Evolutionary conservation across 2,797 vertebrate species (phyloP).

Genomic region (Gymnocypris eckloni): DNA sequence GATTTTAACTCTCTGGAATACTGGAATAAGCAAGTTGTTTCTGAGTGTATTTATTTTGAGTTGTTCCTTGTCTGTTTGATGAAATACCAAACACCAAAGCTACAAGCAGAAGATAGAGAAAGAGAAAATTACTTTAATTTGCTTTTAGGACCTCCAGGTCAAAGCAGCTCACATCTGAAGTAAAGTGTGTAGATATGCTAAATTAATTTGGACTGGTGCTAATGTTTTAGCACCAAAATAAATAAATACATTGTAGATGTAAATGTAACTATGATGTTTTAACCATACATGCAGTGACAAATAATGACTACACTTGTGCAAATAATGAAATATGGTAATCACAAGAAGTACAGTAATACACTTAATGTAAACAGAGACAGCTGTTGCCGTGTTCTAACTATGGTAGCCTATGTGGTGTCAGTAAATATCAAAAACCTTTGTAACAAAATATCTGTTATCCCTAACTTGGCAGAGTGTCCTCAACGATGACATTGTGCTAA

Average conservation of each 20-base stretch:
- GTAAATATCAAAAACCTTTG: background rate
- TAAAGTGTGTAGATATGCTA: background rate
- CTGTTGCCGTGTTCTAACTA: background rate
- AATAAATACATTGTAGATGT: background rate
- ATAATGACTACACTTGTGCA: background rate
- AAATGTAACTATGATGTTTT: background rate
- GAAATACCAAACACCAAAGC: background rate
- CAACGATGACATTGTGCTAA: background rate
- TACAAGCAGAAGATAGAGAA: background rate
- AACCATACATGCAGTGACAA: background rate
- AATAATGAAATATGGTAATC: background rate
- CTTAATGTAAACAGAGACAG: background rate
- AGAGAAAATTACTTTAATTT: background rate
- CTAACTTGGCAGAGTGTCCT: background rate
- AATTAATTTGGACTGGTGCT: background rate
- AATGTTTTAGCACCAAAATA: background rate
- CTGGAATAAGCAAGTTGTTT: constrained; percentile 14
- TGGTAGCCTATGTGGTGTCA: background rate
- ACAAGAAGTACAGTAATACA: background rate
- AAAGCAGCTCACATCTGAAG: background rate
- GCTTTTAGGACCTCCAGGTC: background rate
- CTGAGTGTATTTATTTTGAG: background rate
- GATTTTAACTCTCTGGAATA: background rate
- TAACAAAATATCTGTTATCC: background rate
- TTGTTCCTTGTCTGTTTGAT: background rate